These are phyloP conservation scores for Sylvilagus floridanus DNA, from an alignment of 2,797 vertebrate species.

Conservation along the genomic window DNA sequence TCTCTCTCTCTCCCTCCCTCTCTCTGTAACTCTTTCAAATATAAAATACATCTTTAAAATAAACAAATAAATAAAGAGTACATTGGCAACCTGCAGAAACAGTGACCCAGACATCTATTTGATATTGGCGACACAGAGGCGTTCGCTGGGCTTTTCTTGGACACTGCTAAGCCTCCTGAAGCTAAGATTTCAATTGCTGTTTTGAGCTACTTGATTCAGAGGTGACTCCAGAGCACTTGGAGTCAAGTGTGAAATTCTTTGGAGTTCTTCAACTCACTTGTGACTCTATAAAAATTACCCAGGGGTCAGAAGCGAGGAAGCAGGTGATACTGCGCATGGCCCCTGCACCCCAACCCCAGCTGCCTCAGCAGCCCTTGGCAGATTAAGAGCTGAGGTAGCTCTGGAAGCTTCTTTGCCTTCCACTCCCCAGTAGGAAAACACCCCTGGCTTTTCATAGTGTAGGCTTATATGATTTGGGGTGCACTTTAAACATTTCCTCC, in stretches of 20 bases:
- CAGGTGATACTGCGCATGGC: background rate
- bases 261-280: slow-evolving; percentile 39
- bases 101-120: background rate
- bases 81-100: background rate
- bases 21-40: too few species aligned
- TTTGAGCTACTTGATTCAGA: slow-evolving; percentile 47
- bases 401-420: slow-evolving; percentile 13
- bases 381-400: background rate
- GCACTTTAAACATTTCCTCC: slow-evolving; percentile 14
- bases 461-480: slow-evolving; percentile 18
- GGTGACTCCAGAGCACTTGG: slow-evolving; percentile 70
- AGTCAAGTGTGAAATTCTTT: slow-evolving; percentile 71
- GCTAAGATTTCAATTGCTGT: slow-evolving; percentile 57
- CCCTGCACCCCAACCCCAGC: background rate
- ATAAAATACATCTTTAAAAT: too few species aligned
- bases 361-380: background rate
- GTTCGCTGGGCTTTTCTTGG: slow-evolving; percentile 51
- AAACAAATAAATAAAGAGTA: background rate
- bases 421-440: background rate
- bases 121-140: background rate
- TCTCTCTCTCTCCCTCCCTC: too few species aligned
- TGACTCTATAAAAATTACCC: slow-evolving; percentile 56
- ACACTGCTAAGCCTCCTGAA: slow-evolving; percentile 10
- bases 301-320: slow-evolving; percentile 37
- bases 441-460: background rate